These are phyloP conservation scores for Candidula unifasciata DNA, from an alignment of 2,888 invertebrate genomes.

Conservation along the genomic window DNA sequence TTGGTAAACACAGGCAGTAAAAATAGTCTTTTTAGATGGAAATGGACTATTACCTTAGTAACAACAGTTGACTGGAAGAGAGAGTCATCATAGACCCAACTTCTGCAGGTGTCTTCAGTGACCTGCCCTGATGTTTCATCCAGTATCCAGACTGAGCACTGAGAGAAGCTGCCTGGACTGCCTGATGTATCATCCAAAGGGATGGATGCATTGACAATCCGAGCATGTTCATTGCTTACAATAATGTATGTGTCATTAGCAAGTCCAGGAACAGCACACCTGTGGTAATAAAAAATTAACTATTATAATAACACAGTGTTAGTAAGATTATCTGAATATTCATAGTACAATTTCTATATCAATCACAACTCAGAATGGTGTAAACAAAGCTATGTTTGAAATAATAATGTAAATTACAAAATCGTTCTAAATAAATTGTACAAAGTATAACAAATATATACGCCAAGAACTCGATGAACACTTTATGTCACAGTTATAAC, in stretches of 20 bases:
- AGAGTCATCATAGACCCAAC: slow-evolving; percentile 49
- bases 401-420: too few relatives aligned
- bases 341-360: too few relatives aligned
- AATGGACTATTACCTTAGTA: slow-evolving; percentile 49
- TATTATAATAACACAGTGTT: too few relatives aligned
- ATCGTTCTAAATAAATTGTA: too few relatives aligned
- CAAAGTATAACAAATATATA: too few relatives aligned
- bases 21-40: too few relatives aligned
- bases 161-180: slow-evolving; percentile 34
- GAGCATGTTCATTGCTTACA: slow-evolving; percentile 30
- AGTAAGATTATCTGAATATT: too few relatives aligned
- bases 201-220: slow-evolving; percentile 49
- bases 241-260: slow-evolving; percentile 46
- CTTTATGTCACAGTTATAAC: too few relatives aligned
- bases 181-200: slow-evolving; percentile 21
- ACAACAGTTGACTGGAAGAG: slow-evolving; percentile 45
- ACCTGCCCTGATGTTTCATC: slow-evolving; percentile 28
- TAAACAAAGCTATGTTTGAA: too few relatives aligned
- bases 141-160: slow-evolving; percentile 33
- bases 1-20: too few relatives aligned
- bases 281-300: not conserved
- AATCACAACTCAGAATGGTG: too few relatives aligned
- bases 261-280: slow-evolving; percentile 49
- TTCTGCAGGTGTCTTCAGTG: not conserved
- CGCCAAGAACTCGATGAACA: too few relatives aligned